Percentiles rank a stretch among this genome's conserved stretches.
Evolutionary conservation across 2,888 invertebrate genomes (phyloP).

Genomic region (Acanthoscelides obtectus): DNA sequence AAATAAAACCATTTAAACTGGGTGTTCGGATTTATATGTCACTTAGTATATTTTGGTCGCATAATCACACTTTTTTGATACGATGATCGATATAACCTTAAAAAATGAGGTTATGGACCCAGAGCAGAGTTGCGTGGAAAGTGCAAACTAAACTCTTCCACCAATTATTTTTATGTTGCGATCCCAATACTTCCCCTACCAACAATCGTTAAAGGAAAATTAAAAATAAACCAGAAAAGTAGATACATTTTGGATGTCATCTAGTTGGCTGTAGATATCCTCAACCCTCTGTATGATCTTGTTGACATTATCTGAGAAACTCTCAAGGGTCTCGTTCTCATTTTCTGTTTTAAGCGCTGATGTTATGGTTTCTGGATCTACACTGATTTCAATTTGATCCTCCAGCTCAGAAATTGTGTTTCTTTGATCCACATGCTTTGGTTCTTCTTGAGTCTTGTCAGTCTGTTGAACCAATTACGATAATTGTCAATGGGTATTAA

Average conservation of each 20-base stretch:
- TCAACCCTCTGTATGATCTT: slow-evolving; percentile 31
- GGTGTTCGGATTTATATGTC: too few relatives aligned
- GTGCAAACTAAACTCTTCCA: too few relatives aligned
- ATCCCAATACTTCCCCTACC: neutral
- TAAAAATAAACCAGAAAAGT: neutral
- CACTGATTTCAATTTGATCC: neutral
- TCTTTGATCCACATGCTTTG: neutral
- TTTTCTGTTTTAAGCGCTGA: neutral
- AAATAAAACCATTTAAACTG: too few relatives aligned
- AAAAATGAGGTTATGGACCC: too few relatives aligned
- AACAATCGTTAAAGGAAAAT: neutral
- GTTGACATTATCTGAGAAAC: slow-evolving; percentile 23
- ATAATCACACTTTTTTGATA: too few relatives aligned
- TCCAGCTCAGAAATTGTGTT: neutral
- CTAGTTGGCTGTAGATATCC: slow-evolving; percentile 29
- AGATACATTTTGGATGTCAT: slow-evolving; percentile 19
- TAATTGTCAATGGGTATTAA: too few relatives aligned
- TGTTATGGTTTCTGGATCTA: neutral
- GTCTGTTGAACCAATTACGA: neutral
- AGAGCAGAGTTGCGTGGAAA: too few relatives aligned
- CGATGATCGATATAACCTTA: too few relatives aligned
- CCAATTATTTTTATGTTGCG: too few relatives aligned
- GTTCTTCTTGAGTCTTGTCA: neutral
- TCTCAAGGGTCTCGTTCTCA: neutral
- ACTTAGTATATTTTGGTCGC: too few relatives aligned